These are phyloP conservation scores for Heliocidaris tuberculata DNA, from an alignment of 35 echinoderm and acorn worm genomes.

Conservation along the genomic window DNA sequence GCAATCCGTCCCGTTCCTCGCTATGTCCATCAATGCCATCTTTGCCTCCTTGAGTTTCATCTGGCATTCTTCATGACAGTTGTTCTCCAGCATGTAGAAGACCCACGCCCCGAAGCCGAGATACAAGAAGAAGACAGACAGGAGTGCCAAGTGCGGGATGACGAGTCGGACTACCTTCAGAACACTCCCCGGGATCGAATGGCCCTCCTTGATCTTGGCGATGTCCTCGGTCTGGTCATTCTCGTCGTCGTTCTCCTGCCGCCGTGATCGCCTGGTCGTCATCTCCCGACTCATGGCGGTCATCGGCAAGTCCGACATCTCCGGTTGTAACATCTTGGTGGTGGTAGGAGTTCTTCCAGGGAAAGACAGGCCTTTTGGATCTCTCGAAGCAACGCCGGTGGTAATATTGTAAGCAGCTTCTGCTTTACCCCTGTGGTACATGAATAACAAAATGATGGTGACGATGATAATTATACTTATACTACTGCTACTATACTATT, in stretches of 20 bases:
- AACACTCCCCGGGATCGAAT: neutral
- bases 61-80: neutral
- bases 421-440: neutral
- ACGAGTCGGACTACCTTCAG: slow-evolving; percentile 15
- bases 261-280: neutral
- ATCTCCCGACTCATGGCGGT: neutral
- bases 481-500: too few species aligned
- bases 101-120: slow-evolving; percentile 34
- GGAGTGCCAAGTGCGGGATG: slow-evolving; percentile 4
- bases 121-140: slow-evolving; percentile 18
- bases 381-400: neutral
- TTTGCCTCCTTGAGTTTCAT: neutral
- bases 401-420: neutral
- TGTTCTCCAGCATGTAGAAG: slow-evolving; percentile 30
- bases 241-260: neutral
- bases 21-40: neutral
- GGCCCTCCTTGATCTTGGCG: neutral
- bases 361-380: neutral
- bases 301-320: neutral
- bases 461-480: neutral
- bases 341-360: neutral
- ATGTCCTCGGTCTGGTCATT: neutral
- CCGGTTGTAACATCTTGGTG: neutral
- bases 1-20: neutral
- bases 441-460: neutral